A percentile compares a stretch with the other conserved stretches of the same genome.
These are phyloP conservation scores for Spinus olivaceus DNA, from an alignment of 2,797 vertebrate genomes.

Conservation along the genomic window DNA sequence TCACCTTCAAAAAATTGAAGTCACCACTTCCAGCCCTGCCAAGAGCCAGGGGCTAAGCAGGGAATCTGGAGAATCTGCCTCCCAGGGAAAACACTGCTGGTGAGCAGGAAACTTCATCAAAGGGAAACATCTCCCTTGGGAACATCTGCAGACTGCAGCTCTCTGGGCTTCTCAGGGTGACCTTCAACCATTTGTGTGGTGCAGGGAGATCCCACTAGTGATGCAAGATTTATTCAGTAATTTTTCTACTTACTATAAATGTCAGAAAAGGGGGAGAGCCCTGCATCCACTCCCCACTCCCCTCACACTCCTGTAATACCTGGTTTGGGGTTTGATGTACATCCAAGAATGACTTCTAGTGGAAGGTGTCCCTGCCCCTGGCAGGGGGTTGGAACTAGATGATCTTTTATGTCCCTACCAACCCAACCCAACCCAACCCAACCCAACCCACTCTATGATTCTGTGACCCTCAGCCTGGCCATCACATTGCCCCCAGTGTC, in stretches of 20 bases:
- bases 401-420: not conserved
- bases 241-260: not conserved
- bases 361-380: not conserved
- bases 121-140: not conserved
- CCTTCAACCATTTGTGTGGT: not conserved
- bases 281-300: rapidly evolving
- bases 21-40: not conserved
- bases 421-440: not conserved
- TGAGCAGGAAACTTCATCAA: not conserved
- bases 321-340: rapidly evolving
- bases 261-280: not conserved
- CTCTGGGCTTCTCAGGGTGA: not conserved
- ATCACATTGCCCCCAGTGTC: not conserved
- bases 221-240: not conserved
- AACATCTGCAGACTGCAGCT: not conserved
- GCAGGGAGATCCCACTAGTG: rapidly evolving
- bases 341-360: not conserved
- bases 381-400: no score
- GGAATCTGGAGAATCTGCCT: not conserved
- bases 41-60: not conserved
- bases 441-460: not conserved
- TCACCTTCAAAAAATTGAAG: conserved; percentile 13
- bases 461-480: not conserved
- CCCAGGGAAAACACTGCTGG: not conserved
- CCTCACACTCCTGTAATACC: not conserved